Percentiles rank a stretch among this genome's conserved stretches.
phyloP scores from a whole-genome alignment of 2,797 vertebrate genomes.

The Jordanella pulchra region DNA sequence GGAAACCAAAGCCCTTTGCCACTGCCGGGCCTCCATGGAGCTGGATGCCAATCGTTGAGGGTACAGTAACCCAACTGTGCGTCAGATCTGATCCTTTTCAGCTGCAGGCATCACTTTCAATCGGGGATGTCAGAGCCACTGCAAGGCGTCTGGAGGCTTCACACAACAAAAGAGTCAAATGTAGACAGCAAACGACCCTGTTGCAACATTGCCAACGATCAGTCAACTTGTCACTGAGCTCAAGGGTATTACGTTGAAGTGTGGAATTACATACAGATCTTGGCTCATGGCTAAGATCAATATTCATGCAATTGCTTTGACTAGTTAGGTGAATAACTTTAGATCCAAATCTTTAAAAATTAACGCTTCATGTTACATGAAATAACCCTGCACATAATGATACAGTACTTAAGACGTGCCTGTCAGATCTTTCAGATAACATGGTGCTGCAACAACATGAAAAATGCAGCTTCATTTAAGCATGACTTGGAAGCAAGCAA shows the following conservation, averaged over 20 bases:
- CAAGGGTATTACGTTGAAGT: slow-evolving; percentile 30
- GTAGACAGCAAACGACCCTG: slow-evolving; percentile 46
- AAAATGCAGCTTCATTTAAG: slow-evolving; percentile 34
- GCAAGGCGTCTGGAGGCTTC: slow-evolving; percentile 50
- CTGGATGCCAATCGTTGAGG: slow-evolving; percentile 61
- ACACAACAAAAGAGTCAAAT: slow-evolving; percentile 50
- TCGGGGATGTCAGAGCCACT: slow-evolving; percentile 46
- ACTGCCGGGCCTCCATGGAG: slow-evolving; percentile 52
- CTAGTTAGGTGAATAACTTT: slow-evolving; percentile 30
- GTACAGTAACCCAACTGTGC: slow-evolving; percentile 70
- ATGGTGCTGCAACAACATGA: slow-evolving; percentile 34
- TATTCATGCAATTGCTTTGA: slow-evolving; percentile 33
- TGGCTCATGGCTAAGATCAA: slow-evolving; percentile 27
- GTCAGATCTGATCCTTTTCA: slow-evolving; percentile 68
- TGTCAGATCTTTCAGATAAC: slow-evolving; percentile 36
- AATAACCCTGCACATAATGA: slow-evolving; percentile 20
- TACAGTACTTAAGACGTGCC: slow-evolving; percentile 14
- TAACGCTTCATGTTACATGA: slow-evolving; percentile 14
- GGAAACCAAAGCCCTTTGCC: slow-evolving; percentile 54
- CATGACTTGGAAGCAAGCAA: slow-evolving; percentile 22
- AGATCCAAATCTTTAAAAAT: slow-evolving; percentile 30
- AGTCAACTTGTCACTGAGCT: slow-evolving; percentile 45
- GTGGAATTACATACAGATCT: slow-evolving; percentile 42
- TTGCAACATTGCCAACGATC: slow-evolving; percentile 47
- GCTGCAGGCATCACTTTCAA: slow-evolving; percentile 54